Conservation (phyloP, 2,113 vertebrate species). For the Cebus imitator region DNA sequence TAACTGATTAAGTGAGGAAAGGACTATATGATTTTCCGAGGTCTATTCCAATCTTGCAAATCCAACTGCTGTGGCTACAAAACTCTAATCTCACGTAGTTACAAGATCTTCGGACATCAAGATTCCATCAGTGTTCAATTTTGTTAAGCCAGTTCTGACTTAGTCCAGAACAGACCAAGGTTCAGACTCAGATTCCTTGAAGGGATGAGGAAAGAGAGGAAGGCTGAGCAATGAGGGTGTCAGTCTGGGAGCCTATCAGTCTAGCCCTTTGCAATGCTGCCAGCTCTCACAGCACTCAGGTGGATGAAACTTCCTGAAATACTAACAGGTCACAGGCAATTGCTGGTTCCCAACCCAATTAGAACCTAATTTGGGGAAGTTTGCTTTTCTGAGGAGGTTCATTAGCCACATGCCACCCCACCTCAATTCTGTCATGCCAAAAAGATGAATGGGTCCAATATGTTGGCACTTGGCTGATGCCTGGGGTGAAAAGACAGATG, state of each 20-base stretch:
- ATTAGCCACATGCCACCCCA: slow-evolving; percentile 66
- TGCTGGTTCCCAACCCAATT: slow-evolving; percentile 54
- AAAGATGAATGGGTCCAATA: slow-evolving; percentile 73
- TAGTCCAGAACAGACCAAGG: not conserved
- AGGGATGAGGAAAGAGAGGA: not conserved
- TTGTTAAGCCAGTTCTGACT: not conserved
- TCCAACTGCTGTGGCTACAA: not conserved
- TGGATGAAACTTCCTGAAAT: slow-evolving; percentile 61
- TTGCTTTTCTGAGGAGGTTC: slow-evolving; percentile 56
- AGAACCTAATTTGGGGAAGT: slow-evolving; percentile 50
- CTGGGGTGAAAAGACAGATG: slow-evolving; percentile 59
- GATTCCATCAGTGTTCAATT: not conserved
- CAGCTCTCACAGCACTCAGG: slow-evolving; percentile 41
- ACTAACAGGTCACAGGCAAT: slow-evolving; percentile 57
- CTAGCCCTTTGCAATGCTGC: not conserved
- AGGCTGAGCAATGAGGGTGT: not conserved
- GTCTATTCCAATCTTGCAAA: not conserved
- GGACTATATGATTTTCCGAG: not conserved
- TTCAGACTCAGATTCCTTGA: not conserved
- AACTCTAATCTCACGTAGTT: not conserved
- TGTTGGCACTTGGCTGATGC: slow-evolving; percentile 50
- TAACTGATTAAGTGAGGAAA: not conserved
- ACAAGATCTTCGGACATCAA: not conserved
- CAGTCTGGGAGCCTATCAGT: not conserved
- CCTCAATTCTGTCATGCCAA: slow-evolving; percentile 57